phyloP scores from a whole-genome alignment of 2,888 invertebrate species.

The Himalopsyche kuldschensis region DNA sequence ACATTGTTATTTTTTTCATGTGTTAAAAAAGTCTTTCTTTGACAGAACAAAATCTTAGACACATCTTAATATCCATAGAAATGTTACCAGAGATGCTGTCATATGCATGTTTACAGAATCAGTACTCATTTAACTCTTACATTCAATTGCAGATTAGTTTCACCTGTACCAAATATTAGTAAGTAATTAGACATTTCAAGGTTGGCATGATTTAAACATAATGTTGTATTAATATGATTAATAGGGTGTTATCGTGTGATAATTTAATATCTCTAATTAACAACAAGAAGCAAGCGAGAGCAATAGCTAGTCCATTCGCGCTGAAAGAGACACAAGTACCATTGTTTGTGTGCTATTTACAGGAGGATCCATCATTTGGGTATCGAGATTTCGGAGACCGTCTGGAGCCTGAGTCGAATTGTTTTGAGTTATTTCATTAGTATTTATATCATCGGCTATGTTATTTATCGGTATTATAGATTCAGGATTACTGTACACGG shows the following conservation, averaged over 20 bases:
- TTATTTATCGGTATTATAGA: slow-evolving; percentile 61
- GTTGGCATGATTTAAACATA: background rate
- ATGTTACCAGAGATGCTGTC: background rate
- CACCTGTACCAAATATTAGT: background rate
- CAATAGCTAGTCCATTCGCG: slow-evolving; percentile 53
- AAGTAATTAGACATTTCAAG: background rate
- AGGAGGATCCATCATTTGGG: slow-evolving; percentile 57
- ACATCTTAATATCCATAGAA: no score
- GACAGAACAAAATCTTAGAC: no score
- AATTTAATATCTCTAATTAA: background rate
- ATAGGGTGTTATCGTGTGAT: background rate
- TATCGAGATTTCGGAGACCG: slow-evolving; percentile 15
- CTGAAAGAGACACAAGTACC: slow-evolving; percentile 60
- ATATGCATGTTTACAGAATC: background rate
- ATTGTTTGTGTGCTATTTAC: slow-evolving; percentile 60
- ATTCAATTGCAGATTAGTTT: background rate
- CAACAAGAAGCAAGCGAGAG: slow-evolving; percentile 43
- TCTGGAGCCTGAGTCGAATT: slow-evolving; percentile 37
- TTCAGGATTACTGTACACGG: slow-evolving; percentile 61
- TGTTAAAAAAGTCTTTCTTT: no score
- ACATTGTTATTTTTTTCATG: no score
- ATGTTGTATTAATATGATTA: background rate
- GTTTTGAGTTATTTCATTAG: slow-evolving; percentile 63
- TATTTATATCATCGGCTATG: slow-evolving; percentile 64
- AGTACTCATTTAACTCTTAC: background rate